Base-by-base conservation (phyloP, 1,140 invertebrate species). In the Bathynomus jamesi region DNA sequence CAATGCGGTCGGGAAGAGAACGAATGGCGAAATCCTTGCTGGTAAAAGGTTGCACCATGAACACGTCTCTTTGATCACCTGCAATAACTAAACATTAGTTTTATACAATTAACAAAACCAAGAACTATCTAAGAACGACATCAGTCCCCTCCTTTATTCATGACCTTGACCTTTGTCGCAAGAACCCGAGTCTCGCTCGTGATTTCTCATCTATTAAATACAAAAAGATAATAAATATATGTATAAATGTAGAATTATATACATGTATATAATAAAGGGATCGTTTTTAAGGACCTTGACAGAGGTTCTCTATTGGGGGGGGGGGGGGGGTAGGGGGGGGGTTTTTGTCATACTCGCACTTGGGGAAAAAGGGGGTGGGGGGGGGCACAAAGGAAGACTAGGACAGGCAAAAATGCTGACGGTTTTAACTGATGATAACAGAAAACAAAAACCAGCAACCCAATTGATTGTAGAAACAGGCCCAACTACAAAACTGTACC, bases 11-110 rank as follows among this genome's bases (percentile, higher is more conserved):
- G 0, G 94, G 93, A 29, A 98, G 84, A 46, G 89, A 89, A 29
- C 95, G 85, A 74, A 97, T 95, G 30, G 88, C 85, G 80, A 98
- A 93, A 82, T 98, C 95, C 79, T 93, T 92, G 7, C 90, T 89
- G 0, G 92, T 95, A 82, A 96, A 98, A 2, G 95, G 95, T 81
- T 94, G 90, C 0, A 95, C 82, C 86, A 91, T 94, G 79, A 91
- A 91, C 0, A 94, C 91, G 79, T 91, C 90, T 1, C 83, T 83
- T 78, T 85, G 83, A 40, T 70, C 69, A 64, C 61, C 69, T 21
- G 13, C 2, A 30, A 24, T n/a, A n/a, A n/a, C n/a, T n/a, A 88
- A 78, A 61, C 28, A 2, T 17, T 61, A 60, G n/a, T 30, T 32
- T 72, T 13, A 40, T 53, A n/a, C 62, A 40, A 30, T 28, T 67